phyloP scores from a whole-genome alignment of 2,888 invertebrate species.

The Habroteleia sp. region DNA sequence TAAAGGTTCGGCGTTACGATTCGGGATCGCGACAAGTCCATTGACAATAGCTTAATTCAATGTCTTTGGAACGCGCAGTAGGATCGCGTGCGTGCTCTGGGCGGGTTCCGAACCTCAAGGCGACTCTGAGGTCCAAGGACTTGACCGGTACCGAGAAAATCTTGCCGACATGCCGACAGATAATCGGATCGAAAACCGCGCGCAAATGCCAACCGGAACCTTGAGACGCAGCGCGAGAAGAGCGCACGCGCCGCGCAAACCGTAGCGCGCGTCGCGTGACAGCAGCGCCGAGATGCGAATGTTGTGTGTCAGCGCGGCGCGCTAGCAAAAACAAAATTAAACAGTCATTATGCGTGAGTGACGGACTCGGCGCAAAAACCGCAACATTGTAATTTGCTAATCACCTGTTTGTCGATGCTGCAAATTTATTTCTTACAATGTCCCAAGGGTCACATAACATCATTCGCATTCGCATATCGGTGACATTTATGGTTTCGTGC shows the following conservation, averaged over 20 bases:
- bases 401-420: slow-evolving; percentile 56
- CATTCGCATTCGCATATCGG: slow-evolving; percentile 20
- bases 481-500: slow-evolving; percentile 52
- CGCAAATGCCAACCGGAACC: slow-evolving; percentile 34
- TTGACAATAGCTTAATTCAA: slow-evolving; percentile 57
- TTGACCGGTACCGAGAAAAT: slow-evolving; percentile 78
- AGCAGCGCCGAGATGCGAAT: slow-evolving; percentile 25
- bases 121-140: slow-evolving; percentile 77
- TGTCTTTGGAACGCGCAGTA: slow-evolving; percentile 75
- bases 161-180: slow-evolving; percentile 67
- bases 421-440: slow-evolving; percentile 58
- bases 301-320: slow-evolving; percentile 31
- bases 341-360: slow-evolving; percentile 50
- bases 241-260: slow-evolving; percentile 32
- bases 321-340: slow-evolving; percentile 55
- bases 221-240: slow-evolving; percentile 33
- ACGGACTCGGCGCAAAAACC: slow-evolving; percentile 50
- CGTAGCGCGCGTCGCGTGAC: slow-evolving; percentile 36
- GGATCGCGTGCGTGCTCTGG: slow-evolving; percentile 79
- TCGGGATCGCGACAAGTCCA: slow-evolving; percentile 28
- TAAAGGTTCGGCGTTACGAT: slow-evolving; percentile 25
- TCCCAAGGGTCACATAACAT: slow-evolving; percentile 43
- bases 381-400: slow-evolving; percentile 63
- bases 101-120: slow-evolving; percentile 77
- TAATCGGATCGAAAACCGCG: slow-evolving; percentile 65